Base-by-base conservation (phyloP, 2,797 vertebrate species). In the Schizothorax lantsangensis region DNA sequence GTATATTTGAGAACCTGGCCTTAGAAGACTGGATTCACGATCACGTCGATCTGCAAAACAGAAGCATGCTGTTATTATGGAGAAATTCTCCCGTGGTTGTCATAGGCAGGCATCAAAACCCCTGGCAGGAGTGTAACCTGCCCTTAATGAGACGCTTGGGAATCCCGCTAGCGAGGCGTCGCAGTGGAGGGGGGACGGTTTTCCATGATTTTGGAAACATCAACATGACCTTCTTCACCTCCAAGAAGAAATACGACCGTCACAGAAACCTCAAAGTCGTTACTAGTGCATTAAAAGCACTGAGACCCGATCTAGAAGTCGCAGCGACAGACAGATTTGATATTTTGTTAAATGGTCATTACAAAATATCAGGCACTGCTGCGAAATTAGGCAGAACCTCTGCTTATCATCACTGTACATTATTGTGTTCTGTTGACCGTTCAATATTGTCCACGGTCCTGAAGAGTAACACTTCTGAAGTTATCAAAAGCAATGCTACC, bases 1-100 rank as follows among this genome's bases (percentile, higher is more conserved):
- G 98, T 0, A 91, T 99, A 69, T 97, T 95, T 88, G 94, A 97
- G 88, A 99, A 99, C 90, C 93, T 99, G 89, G 97, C 98, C 5
- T 87, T 98, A 72, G 98, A 99, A 95, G 98, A 99, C 88, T 99
- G 98, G 98, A 97, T 99, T 54, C 96, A 98, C 0, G 94, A 97
- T 83, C 93, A 96, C 1, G 87, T 98, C 88, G 95, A 97, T 88
- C 91, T 98, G 83, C 86, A 92, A 79, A 92, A 90, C 38, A 93
- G 85, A 54, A 92, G 93, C 0, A 0, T 98, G 81, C 95, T 99
- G 68, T 95, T 98, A 80, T 89, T 99, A 7, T 99, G 98, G 97
- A 95, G 95, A 91, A 99, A 98, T 92, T 91, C 89, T 3, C 95
- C 97, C 0, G 90, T 95, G 0, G 97, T 98, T 81, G 97, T 99